These are phyloP conservation scores for Athene cunicularia DNA, from an alignment of 2,113 vertebrate species.

Conservation along the genomic window DNA sequence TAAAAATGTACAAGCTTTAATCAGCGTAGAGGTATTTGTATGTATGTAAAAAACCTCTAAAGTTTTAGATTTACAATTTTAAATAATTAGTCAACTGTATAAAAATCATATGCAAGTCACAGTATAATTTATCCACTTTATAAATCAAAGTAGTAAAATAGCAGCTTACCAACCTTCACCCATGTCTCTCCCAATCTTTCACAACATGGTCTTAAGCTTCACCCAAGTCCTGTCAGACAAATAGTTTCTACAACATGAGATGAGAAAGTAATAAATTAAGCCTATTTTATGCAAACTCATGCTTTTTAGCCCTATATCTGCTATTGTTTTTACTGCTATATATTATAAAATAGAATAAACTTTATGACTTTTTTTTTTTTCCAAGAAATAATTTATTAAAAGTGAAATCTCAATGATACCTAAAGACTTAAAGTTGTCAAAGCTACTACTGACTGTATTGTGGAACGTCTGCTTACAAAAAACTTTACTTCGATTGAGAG, in stretches of 20 bases:
- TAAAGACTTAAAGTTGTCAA: neutral
- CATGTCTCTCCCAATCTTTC: neutral
- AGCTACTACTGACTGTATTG: neutral
- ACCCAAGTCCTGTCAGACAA: neutral
- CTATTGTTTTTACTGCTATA: neutral
- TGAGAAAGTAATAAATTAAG: neutral
- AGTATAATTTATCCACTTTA: neutral
- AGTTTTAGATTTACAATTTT: neutral
- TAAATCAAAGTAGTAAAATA: neutral
- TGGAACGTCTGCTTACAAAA: neutral
- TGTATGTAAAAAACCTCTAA: neutral
- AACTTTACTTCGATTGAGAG: neutral
- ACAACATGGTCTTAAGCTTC: neutral
- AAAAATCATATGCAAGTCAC: neutral
- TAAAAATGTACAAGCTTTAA: neutral
- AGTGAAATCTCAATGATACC: neutral
- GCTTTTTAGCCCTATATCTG: neutral
- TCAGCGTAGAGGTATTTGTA: neutral
- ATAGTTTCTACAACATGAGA: neutral
- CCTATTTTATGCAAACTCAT: neutral
- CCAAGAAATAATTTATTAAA: neutral
- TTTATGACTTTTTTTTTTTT: neutral
- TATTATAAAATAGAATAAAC: neutral
- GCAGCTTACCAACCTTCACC: neutral
- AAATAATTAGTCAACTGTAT: neutral